Percentiles rank a stretch among this genome's conserved stretches.
Evolutionary conservation across 1,140 invertebrate genomes (phyloP).

Genomic region (Cotesia glomerata): DNA sequence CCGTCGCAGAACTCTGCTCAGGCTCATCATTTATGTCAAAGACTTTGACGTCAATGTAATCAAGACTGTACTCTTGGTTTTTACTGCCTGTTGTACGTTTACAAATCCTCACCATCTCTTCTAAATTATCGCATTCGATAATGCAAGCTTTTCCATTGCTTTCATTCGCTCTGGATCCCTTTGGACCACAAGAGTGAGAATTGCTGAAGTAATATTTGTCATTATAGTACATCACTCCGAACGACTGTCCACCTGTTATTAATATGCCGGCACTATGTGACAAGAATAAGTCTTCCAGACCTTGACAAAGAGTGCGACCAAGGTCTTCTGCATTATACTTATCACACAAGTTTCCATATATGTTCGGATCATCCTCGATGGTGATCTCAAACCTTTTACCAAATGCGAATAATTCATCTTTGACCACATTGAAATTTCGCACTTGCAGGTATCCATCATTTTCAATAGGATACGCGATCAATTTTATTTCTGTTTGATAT

Average conservation of each 20-base stretch:
- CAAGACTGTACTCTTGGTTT: neutral
- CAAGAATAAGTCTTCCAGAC: neutral
- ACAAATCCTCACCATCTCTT: neutral
- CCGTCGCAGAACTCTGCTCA: neutral
- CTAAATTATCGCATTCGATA: constrained; percentile 2
- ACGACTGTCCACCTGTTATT: neutral
- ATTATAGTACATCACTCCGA: neutral
- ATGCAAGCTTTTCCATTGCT: constrained; percentile 4
- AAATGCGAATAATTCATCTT: neutral
- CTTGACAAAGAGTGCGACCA: neutral
- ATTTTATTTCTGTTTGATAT: neutral
- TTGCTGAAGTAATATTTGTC: constrained; percentile 11
- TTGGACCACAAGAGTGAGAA: constrained; percentile 7
- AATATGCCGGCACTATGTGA: neutral
- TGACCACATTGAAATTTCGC: neutral
- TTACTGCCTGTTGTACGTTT: neutral
- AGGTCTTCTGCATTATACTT: neutral
- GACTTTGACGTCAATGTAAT: neutral
- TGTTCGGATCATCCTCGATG: neutral
- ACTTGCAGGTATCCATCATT: neutral
- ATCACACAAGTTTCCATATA: neutral
- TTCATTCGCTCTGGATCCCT: neutral
- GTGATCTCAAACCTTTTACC: neutral
- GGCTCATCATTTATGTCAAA: neutral
- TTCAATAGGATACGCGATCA: neutral